Evolutionary conservation across 1,140 invertebrate genomes (phyloP), one percentile per base, ranked within the genome.

Genomic region (Pachypsylla venusta): DNA sequence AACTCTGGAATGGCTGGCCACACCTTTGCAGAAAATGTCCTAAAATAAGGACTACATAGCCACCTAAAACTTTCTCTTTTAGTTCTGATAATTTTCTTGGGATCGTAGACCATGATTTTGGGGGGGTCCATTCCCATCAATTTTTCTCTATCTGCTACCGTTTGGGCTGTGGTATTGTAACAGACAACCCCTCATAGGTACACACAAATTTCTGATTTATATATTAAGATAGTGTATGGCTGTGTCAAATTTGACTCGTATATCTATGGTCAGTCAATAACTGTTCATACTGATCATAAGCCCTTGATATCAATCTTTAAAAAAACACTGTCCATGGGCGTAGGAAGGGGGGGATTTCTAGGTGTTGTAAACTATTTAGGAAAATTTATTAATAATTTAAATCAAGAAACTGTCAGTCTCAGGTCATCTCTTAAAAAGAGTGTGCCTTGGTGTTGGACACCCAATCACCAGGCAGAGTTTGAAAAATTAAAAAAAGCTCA

Each of bases 261-360:
- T 63, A 55, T 70, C 3, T 67, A 66, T 64, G 67, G 68, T 30
- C 64, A 64, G 53, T 59, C 59, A 24, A 40, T 62, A 7, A 60
- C 68, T 7, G 67, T 73, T 1, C 65, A 75, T 62, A 74, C 70
- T 0, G 74, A 76, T 60, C 73, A 77, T 58, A 74, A 73, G 58
- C 72, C 74, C 10, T 28, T 76, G 16, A 67, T 71, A 48, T 39
- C 61, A 2, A 68, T 76, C n/a, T 71, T 74, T 62, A 68, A 67
- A 53, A 75, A 76, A 65, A 53, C 68, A 19, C 60, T 77, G 55
- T 55, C 66, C 60, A n/a, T 58, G 68, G 5, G 65, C n/a, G n/a
- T n/a, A n/a, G n/a, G 25, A 56, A 5, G 61, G 54, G 42, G 56
- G 25, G 2, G 60, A 59, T 58, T 67, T 16, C 30, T 67, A 19